Base-by-base conservation (phyloP, 2,113 vertebrate genomes). In the Chlamydotis undulata region DNA sequence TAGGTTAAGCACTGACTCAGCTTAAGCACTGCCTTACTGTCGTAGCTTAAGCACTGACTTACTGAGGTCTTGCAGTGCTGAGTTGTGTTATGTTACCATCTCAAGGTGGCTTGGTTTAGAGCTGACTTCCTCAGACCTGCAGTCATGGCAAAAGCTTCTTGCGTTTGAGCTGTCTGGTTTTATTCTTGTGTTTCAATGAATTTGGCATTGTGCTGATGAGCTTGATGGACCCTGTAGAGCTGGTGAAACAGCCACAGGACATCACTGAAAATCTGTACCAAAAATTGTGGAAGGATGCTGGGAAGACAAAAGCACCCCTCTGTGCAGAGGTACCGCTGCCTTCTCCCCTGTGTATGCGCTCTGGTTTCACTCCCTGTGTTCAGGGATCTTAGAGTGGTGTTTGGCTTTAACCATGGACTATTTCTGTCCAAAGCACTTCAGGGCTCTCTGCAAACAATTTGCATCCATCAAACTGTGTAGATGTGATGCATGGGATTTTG, bases 231-330 rank as follows among this genome's bases (percentile, higher is more conserved):
- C 53, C 95, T 1, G 50, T 96, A 10, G 99, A 99, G 78, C 96
- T 99, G 83, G 98, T 99, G 60, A 99, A 98, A 82, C 99, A 99
- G 94, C 99, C 99, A 24, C 98, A 98, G 79, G 99, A 99, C n/a
- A 98, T 98, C 80, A 99, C 99, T 1, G 98, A 99, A 94, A 99
- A 98, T 92, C 99, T 98, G 1, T 99, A 99, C 93, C 97, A 97
- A 56, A 97, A 96, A 61, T 28, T 84, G 3, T 70, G 47, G 3
- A 98, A 98, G 68, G 98, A 98, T 55, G 91, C 87, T 39, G 74
- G 88, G 7, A 88, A 86, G 35, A 83, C 55, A 68, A 95, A 90
- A 74, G 76, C 64, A 31, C 53, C 47, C 47, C 49, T 87, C 68
- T 83, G 74, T 21, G 52, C 78, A 73, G 93, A 96, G 96, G 97